phyloP scores from a whole-genome alignment of 1,140 invertebrate genomes.

The Drosophila nigromelanica region DNA sequence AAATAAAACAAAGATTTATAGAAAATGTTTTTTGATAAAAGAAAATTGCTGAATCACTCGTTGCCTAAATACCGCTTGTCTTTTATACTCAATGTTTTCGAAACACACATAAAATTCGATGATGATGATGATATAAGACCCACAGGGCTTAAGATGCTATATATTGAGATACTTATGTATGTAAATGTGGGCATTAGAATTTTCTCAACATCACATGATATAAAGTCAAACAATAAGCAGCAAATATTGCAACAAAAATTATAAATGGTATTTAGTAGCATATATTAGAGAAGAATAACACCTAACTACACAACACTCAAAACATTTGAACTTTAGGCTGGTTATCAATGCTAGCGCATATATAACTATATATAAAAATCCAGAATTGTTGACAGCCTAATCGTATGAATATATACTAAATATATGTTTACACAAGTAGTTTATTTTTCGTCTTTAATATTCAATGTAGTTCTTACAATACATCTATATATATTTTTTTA shows the following conservation, averaged over 20 bases:
- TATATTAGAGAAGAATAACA: constrained; percentile 41
- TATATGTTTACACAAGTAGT: constrained; percentile 43
- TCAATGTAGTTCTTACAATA: constrained; percentile 52
- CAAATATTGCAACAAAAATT: constrained; percentile 72
- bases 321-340: constrained; percentile 32
- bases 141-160: constrained; percentile 16
- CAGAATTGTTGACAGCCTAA: constrained; percentile 58
- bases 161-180: constrained; percentile 18
- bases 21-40: constrained; percentile 78
- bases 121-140: constrained; percentile 30
- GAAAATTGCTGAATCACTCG: constrained; percentile 83
- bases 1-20: constrained; percentile 61
- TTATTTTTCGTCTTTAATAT: constrained; percentile 58
- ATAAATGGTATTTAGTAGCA: constrained; percentile 76
- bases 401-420: constrained; percentile 22
- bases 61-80: constrained; percentile 84
- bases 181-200: constrained; percentile 30
- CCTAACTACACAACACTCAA: constrained; percentile 25
- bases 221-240: constrained; percentile 76
- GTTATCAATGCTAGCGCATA: constrained; percentile 5
- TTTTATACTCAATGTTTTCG: constrained; percentile 83
- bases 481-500: constrained; percentile 59
- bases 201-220: constrained; percentile 56
- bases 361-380: constrained; percentile 15
- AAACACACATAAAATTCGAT: constrained; percentile 61